Evolutionary conservation across 2,797 vertebrate genomes (phyloP).

Genomic region (Pteropus rufus): DNA sequence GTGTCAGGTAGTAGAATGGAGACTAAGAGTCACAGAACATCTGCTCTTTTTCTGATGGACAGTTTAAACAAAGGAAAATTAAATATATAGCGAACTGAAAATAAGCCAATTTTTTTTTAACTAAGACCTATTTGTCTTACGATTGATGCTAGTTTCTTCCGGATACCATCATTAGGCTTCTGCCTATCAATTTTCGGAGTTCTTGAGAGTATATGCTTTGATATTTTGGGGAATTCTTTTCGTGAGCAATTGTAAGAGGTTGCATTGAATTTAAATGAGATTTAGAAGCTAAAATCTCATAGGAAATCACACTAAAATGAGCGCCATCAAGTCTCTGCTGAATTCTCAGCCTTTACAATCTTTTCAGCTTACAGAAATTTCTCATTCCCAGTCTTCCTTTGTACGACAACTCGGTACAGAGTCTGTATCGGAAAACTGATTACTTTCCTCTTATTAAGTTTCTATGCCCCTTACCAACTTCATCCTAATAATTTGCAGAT

Average conservation of each 20-base stretch:
- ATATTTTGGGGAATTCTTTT: not conserved
- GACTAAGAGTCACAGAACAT: not conserved
- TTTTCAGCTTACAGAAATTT: not conserved
- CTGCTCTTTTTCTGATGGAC: not conserved
- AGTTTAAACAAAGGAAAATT: not conserved
- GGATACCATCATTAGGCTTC: not conserved
- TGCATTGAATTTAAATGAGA: not conserved
- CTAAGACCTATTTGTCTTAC: not conserved
- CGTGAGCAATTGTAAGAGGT: not conserved
- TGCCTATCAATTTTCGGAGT: not conserved
- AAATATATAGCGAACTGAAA: not conserved
- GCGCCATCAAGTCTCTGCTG: not conserved
- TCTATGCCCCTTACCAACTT: constrained; percentile 57
- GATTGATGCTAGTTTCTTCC: not conserved
- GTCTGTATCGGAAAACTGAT: constrained; percentile 31
- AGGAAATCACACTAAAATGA: constrained; percentile 11
- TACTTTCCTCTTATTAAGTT: constrained; percentile 39
- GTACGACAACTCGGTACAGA: not conserved
- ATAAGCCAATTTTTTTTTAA: not conserved
- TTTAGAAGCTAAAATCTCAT: not conserved
- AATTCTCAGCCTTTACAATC: not conserved
- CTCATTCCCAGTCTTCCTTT: not conserved
- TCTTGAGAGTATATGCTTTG: not conserved
- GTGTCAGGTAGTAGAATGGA: not conserved
- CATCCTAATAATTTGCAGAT: constrained; percentile 71